These are phyloP conservation scores for Epizoanthus rinbou DNA, from an alignment of 92 coral and sea anemone species.

Conservation along the genomic window DNA sequence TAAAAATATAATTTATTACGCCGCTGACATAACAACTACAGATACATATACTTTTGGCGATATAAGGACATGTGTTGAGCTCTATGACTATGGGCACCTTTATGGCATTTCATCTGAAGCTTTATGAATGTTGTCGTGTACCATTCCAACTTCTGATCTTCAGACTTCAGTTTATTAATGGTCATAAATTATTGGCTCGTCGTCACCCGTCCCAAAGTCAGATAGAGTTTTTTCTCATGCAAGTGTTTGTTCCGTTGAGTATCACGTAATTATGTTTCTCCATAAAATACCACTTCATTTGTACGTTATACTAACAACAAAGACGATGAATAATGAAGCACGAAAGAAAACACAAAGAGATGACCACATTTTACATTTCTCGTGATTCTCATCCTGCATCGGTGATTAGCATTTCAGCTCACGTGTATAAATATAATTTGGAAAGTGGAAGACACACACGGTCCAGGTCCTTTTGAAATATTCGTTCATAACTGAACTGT, in stretches of 20 bases:
- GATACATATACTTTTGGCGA: no score
- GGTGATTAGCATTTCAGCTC: constrained; percentile 67
- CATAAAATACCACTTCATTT: neutral
- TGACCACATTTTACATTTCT: constrained; percentile 5
- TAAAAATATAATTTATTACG: no score
- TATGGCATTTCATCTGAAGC: no score
- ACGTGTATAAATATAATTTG: constrained; percentile 45
- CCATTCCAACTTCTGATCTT: no score
- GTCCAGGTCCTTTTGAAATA: neutral
- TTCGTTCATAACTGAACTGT: neutral
- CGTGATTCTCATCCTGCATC: constrained; percentile 27
- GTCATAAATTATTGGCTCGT: neutral
- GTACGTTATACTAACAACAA: neutral
- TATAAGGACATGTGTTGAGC: no score
- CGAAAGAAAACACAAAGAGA: constrained; percentile 1
- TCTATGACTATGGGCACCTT: no score
- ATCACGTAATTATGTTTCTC: neutral
- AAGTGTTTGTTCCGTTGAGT: neutral
- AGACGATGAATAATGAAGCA: neutral
- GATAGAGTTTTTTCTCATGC: neutral
- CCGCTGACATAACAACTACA: no score
- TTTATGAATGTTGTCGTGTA: no score
- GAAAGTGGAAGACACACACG: neutral
- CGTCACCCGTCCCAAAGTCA: constrained; percentile 33
- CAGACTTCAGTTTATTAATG: no score